These are phyloP conservation scores for Exocentrus adspersus DNA, from an alignment of 2,888 invertebrate species.

Conservation along the genomic window DNA sequence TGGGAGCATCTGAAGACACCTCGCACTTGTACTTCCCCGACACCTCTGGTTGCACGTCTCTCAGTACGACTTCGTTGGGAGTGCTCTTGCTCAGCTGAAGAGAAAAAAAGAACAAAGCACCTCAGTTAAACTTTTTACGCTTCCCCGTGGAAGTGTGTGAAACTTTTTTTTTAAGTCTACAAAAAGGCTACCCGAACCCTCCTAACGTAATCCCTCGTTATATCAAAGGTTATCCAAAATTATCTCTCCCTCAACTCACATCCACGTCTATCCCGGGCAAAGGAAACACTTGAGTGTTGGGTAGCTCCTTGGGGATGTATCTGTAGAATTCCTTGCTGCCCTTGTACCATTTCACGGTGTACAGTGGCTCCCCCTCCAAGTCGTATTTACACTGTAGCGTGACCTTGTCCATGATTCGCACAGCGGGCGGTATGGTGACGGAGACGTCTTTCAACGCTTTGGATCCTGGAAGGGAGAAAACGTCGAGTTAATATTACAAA, in stretches of 20 bases:
- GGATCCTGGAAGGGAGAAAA: conserved; percentile 32
- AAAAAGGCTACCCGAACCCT: not conserved
- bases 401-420: conserved; percentile 77
- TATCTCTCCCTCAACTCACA: conserved; percentile 67
- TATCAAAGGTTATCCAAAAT: conserved; percentile 4
- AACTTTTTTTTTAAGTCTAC: not conserved
- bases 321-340: conserved; percentile 81
- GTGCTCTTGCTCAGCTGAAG: conserved; percentile 72
- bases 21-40: conserved; percentile 80
- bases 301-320: conserved; percentile 82
- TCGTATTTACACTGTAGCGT: conserved; percentile 80
- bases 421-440: conserved; percentile 77
- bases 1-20: conserved; percentile 78
- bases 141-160: no score
- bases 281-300: conserved; percentile 78
- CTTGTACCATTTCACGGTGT: conserved; percentile 86
- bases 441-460: conserved; percentile 74
- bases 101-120: conserved; percentile 21
- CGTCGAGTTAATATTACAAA: not conserved
- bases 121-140: not conserved
- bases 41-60: conserved; percentile 75
- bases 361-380: conserved; percentile 77
- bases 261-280: conserved; percentile 76
- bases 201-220: not conserved
- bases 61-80: conserved; percentile 72